Evolutionary conservation across 2,888 invertebrate genomes (phyloP), one percentile per base, ranked within the genome.

Genomic region (Muscina levida): DNA sequence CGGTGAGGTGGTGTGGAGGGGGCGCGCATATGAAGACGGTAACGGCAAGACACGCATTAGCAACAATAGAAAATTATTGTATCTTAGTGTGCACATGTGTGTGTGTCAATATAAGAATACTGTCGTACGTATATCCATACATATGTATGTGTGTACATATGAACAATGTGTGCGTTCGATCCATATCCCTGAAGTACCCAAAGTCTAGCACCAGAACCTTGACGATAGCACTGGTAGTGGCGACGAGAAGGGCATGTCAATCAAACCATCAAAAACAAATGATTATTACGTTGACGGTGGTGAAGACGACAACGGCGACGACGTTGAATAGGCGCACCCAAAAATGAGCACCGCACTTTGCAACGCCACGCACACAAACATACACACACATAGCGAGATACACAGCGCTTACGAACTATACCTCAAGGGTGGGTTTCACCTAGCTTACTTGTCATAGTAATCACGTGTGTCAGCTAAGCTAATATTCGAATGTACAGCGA

Each of bases 211-310:
- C 22, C 48, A 53, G 53, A 62, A 37, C 15, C 22, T 22, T 11
- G 53, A 53, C 53, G 11, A 31, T 31, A 31, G 31, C 31, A 8
- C 3, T 31, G 31, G 31, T 8, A 31, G 31, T 10, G 1, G 53
- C 22, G 19, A n/a, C 5, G 44, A 17, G 48, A 56, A 76, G 78
- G 83, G 82, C 68, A 81, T 81, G 83, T 84, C 84, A 83, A 84
- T 84, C 82, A 83, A 83, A 82, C 79, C 79, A 77, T 83, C 82
- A 83, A 82, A 84, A 82, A 75, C 81, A 83, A 77, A 77, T 82
- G 76, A 78, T 75, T 72, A 79, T 71, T 72, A 67, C 65, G n/a
- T 53, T 62, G 62, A 66, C 56, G 44, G 46, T 15, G 24, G 39
- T 8, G 6, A 42, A 48, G 42, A 51, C 22, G 0, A 24, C 67